Conservation (phyloP, 2,113 vertebrate genomes). For the Chroicocephalus ridibundus region DNA sequence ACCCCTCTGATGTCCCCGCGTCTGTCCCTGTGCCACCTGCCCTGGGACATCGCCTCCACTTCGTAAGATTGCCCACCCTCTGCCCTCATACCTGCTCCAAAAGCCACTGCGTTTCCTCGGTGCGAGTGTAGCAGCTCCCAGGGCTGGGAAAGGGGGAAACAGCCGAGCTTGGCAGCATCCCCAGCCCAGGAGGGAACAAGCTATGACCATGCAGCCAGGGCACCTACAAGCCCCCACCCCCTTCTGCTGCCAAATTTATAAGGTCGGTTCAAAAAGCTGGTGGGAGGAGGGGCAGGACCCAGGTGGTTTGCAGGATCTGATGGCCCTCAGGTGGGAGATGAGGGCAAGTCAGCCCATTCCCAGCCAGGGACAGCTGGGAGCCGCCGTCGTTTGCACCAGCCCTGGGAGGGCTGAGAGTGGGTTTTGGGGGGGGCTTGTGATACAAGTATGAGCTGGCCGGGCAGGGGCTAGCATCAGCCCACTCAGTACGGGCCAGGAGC, state of each 20-base stretch:
- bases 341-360: neutral
- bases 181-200: neutral
- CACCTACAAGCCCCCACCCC: neutral
- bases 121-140: neutral
- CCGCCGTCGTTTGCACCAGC: neutral
- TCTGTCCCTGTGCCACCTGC: neutral
- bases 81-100: neutral
- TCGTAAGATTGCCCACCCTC: neutral
- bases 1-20: too few species aligned
- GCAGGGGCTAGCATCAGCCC: neutral
- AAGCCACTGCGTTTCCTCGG: neutral
- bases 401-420: neutral
- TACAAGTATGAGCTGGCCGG: rapidly evolving
- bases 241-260: neutral
- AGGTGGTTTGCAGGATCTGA: neutral
- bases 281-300: neutral
- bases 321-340: neutral
- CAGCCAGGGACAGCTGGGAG: neutral
- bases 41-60: neutral
- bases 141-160: neutral
- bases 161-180: neutral
- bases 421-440: neutral
- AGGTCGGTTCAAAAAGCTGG: neutral
- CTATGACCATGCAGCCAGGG: neutral
- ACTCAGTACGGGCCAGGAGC: rapidly evolving